Evolutionary conservation across 2,888 invertebrate species (phyloP).

Genomic region (Chalcosyrphus nemorum): DNA sequence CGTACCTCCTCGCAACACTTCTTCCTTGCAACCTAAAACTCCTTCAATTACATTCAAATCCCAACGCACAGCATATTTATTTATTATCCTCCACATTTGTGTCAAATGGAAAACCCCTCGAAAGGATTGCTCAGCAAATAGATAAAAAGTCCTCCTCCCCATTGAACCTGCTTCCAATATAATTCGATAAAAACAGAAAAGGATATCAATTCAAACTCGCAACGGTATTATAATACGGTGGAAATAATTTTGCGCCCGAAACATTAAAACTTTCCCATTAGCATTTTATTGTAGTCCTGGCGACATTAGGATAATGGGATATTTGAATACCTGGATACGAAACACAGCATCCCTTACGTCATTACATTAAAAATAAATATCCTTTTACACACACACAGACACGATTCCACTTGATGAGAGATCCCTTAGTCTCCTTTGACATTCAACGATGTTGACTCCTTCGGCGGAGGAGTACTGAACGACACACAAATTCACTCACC

Average conservation of each 20-base stretch:
- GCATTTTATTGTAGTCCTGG: slow-evolving; percentile 54
- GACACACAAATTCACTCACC: slow-evolving; percentile 42
- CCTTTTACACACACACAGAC: slow-evolving; percentile 16
- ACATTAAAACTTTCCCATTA: slow-evolving; percentile 61
- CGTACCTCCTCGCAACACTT: no score
- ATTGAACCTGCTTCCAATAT: slow-evolving; percentile 4
- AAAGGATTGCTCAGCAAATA: no score
- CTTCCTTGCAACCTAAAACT: neutral
- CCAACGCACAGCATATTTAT: neutral
- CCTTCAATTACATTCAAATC: neutral
- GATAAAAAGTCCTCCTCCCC: no score
- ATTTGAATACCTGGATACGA: slow-evolving; percentile 40
- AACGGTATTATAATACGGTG: slow-evolving; percentile 6
- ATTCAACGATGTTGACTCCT: neutral
- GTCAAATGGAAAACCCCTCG: neutral
- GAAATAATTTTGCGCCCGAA: slow-evolving; percentile 48
- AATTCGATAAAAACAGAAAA: slow-evolving; percentile 10
- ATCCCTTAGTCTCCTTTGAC: slow-evolving; percentile 43
- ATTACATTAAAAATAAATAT: slow-evolving; percentile 47
- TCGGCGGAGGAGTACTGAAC: neutral
- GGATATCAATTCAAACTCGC: neutral
- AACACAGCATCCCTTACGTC: neutral
- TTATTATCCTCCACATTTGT: neutral
- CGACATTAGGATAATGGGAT: slow-evolving; percentile 61
- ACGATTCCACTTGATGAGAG: slow-evolving; percentile 28